Conservation (phyloP, 30 jellyfish, hydroid and myxozoan species). For the Clytia hemisphaerica region DNA sequence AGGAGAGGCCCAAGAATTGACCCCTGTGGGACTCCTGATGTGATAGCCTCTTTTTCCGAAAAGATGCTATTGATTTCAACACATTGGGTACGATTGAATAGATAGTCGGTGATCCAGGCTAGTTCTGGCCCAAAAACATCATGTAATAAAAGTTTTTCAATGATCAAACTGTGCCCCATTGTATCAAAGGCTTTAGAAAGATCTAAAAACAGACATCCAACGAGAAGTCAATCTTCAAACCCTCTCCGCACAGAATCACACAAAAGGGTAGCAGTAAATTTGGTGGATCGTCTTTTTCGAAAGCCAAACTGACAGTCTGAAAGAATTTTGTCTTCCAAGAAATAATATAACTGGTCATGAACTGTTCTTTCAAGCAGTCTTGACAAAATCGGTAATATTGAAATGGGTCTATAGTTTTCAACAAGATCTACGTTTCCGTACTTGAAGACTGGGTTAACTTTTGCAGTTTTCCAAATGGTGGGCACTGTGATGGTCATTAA, state of each 20-base stretch:
- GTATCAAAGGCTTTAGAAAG: too few relatives aligned
- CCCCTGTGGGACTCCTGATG: neutral
- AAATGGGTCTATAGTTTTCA: slow-evolving; percentile 68
- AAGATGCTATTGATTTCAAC: neutral
- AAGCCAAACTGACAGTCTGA: slow-evolving; percentile 60
- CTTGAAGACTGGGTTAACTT: slow-evolving; percentile 29
- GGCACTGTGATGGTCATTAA: slow-evolving; percentile 44
- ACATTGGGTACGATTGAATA: slow-evolving; percentile 39
- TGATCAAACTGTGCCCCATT: slow-evolving; percentile 37
- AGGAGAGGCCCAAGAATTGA: neutral
- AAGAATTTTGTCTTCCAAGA: slow-evolving; percentile 46
- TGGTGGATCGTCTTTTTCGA: slow-evolving; percentile 46
- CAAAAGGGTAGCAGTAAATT: slow-evolving; percentile 40
- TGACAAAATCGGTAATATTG: slow-evolving; percentile 56
- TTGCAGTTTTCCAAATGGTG: slow-evolving; percentile 48
- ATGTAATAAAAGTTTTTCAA: slow-evolving; percentile 32
- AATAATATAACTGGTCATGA: slow-evolving; percentile 53
- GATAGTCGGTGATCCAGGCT: slow-evolving; percentile 60
- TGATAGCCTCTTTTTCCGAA: neutral
- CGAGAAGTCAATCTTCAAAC: slow-evolving; percentile 47
- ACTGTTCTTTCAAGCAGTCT: slow-evolving; percentile 34
- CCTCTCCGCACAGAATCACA: slow-evolving; percentile 44
- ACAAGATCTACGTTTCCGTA: slow-evolving; percentile 6
- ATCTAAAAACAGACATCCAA: slow-evolving; percentile 59
- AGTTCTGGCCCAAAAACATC: too few relatives aligned